Base-by-base conservation (phyloP, 2,113 vertebrate genomes). In the Phyllostomus discolor region DNA sequence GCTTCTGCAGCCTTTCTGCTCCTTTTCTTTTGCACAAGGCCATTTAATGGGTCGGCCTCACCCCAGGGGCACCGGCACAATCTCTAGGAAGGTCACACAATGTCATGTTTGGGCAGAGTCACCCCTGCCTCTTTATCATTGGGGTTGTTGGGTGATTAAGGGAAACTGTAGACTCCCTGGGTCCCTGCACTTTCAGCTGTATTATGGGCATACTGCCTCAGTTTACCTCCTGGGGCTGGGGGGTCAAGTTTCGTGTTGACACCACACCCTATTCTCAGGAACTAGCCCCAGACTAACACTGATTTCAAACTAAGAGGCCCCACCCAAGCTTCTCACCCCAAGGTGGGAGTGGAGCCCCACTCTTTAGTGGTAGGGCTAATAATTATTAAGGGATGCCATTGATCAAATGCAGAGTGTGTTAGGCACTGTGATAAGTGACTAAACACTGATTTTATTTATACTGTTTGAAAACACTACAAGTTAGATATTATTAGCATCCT, bases 21-120 rank as follows among this genome's bases (percentile, higher is more conserved):
- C 67, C 64, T 96, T 73, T 93, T 72, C 38, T 38, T 66, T 92
- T 70, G 57, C 88, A 70, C 66, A 54, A 78, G 72, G 79, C 33
- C 89, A 38, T 91, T 98, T 83, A 91, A 84, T 66, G 75, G 93
- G 75, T 43, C 83, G 38, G 67, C 66, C 12, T 26, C 12, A n/a
- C 76, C 35, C 62, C 48, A 81, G 79, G 79, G 75, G n/a, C 62
- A 69, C 46, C 72, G 33, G 52, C n/a, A 43, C 38, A 75, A 43
- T 78, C 50, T 31, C 31, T 7, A 4, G n/a, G 86, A 57, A 83
- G 72, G 43, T 66, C 54, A 35, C 62, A 69, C 41, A 88, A 57
- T 28, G 35, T 94, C n/a, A n/a, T 72, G 52, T 76, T 93, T 91
- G 84, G 46, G 50, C 59, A 88, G 33, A 52, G 14, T 76, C 35